Base-by-base conservation (phyloP, 37 sponge, comb jelly and placozoan genomes). In the Hexactinellida sp. region DNA sequence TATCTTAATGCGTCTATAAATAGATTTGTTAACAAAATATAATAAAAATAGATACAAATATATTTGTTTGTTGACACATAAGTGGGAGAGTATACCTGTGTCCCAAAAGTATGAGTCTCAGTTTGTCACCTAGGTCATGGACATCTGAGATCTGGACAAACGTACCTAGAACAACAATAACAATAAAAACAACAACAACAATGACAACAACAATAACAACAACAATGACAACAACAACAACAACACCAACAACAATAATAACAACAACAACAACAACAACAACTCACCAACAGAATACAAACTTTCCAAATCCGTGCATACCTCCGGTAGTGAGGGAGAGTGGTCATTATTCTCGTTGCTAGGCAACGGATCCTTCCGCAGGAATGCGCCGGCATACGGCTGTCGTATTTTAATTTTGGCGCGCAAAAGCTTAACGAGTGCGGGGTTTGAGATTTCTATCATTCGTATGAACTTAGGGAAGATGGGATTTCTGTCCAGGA, bases 361-460 rank as follows among this genome's bases (percentile, higher is more conserved):
- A 34, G 76, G 76, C 76, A 63, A 63, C 76, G 76, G 28, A 55
- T 94, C 93, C 41, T 91, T 92, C 88, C 90, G 94, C 38, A 96
- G 85, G 82, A 96, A 96, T 30, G 93, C 97, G 71, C 97, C 97
- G n/a, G 93, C 94, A 85, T 94, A 97, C 0, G 98, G 98, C 76
- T 88, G 83, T 21, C 85, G 85, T 0, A 97, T 84, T 9, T 89
- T 83, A 36, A 87, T 88, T 54, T 92, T 92, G 38, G 47, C 54
- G 1, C 91, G 84, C 41, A 97, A 86, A 0, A 97, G 55, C 0
- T 93, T 85, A 38, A 94, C 90, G 82, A 97, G 47, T 24, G 90
- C 82, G 35, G 87, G 84, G 54, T 97, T 89, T 25, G 85, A 84
- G 37, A 97, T 85, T 94, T 97, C 98, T 0, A 97, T 71, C 87